Percentiles rank a stretch among this genome's conserved stretches.
Evolutionary conservation across 1,140 invertebrate species (phyloP).

Genomic region (Drosophila obscura): DNA sequence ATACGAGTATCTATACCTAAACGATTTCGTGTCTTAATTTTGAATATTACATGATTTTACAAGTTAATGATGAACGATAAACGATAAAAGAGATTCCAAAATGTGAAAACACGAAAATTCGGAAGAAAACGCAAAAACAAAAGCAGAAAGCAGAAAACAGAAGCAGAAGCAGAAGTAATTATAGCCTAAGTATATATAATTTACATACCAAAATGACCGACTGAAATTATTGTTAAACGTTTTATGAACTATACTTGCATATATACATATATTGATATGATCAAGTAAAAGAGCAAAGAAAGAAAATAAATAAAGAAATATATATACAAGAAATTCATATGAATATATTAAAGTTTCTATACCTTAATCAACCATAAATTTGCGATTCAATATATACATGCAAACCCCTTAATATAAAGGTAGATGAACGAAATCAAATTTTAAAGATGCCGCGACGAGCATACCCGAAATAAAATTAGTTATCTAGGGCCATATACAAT

Average conservation of each 20-base stretch:
- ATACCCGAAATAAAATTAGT: slow-evolving; percentile 32
- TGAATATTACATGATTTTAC: slow-evolving; percentile 69
- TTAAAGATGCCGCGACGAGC: slow-evolving; percentile 30
- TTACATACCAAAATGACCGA: slow-evolving; percentile 80
- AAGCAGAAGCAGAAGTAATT: slow-evolving; percentile 47
- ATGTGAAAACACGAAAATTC: slow-evolving; percentile 37
- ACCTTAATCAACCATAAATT: slow-evolving; percentile 77
- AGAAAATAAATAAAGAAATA: slow-evolving; percentile 61
- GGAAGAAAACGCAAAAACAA: slow-evolving; percentile 44
- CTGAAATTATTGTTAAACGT: slow-evolving; percentile 83
- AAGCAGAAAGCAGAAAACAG: slow-evolving; percentile 22
- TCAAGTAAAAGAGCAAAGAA: slow-evolving; percentile 72
- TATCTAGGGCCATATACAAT: slow-evolving; percentile 68
- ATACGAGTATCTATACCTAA: slow-evolving; percentile 63
- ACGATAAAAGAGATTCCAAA: slow-evolving; percentile 23
- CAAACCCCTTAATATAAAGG: slow-evolving; percentile 55
- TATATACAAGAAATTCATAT: slow-evolving; percentile 72
- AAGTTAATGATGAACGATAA: slow-evolving; percentile 26
- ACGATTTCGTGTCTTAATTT: slow-evolving; percentile 78
- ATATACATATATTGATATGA: slow-evolving; percentile 82
- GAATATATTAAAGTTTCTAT: slow-evolving; percentile 77
- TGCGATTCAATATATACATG: slow-evolving; percentile 67
- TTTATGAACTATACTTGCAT: slow-evolving; percentile 82
- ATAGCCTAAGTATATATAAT: slow-evolving; percentile 78
- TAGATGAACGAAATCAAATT: slow-evolving; percentile 65